Evolutionary conservation across 92 coral and sea anemone genomes (phyloP).

Genomic region (Phenganax subtilis): DNA sequence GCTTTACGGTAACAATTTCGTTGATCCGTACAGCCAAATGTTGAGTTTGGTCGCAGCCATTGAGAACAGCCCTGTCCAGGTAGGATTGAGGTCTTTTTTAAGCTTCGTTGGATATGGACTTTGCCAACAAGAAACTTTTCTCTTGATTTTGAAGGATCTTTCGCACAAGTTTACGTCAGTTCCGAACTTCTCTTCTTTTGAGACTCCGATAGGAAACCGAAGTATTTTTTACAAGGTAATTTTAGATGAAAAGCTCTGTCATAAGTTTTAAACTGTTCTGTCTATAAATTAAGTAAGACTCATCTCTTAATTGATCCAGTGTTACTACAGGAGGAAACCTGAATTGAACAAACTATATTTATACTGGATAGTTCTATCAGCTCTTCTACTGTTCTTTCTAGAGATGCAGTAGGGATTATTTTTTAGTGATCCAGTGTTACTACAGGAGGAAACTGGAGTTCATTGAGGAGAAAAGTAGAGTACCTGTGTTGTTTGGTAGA

Average conservation of each 20-base stretch:
- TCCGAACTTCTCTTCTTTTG: neutral
- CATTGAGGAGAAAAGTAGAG: no score
- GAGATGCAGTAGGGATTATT: no score
- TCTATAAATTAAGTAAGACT: neutral
- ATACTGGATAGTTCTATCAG: no score
- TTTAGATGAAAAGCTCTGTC: no score
- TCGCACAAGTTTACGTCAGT: neutral
- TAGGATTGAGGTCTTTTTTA: neutral
- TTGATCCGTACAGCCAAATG: conserved; percentile 12
- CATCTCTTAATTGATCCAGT: no score
- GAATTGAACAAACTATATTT: no score
- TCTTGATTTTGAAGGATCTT: neutral
- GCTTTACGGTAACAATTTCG: conserved; percentile 39
- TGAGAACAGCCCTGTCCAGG: conserved; percentile 29
- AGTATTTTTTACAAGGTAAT: conserved; percentile 13
- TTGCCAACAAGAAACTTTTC: neutral
- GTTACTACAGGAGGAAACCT: no score
- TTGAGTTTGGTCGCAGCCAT: neutral
- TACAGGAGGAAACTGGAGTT: no score
- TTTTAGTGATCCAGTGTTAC: no score
- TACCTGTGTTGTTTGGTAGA: no score
- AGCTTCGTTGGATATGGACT: no score
- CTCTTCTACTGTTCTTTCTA: no score
- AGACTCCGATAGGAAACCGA: conserved; percentile 15
- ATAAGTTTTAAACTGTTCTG: neutral